These are phyloP conservation scores for Amia ocellicauda DNA, from an alignment of 2,113 vertebrate genomes.

Conservation along the genomic window DNA sequence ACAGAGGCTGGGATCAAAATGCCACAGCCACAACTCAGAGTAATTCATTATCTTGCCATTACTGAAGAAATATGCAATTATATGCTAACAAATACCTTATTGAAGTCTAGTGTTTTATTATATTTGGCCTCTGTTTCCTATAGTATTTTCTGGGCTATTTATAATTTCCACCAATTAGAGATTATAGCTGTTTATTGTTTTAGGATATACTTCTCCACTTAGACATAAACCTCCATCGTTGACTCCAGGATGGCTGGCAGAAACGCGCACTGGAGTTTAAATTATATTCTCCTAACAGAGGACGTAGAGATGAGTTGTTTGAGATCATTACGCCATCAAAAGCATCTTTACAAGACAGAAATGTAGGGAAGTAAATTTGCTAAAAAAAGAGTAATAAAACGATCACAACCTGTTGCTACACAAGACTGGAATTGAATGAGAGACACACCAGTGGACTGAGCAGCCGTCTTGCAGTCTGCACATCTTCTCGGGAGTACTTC, in stretches of 20 bases:
- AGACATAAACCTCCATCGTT: slow-evolving; percentile 18
- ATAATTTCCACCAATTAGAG: slow-evolving; percentile 36
- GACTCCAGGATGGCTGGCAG: neutral
- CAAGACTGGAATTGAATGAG: too few relatives aligned
- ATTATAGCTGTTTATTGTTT: slow-evolving; percentile 20
- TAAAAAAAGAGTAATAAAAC: too few relatives aligned
- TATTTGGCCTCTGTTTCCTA: slow-evolving; percentile 11
- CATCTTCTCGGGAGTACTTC: too few relatives aligned
- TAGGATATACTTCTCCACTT: slow-evolving; percentile 30
- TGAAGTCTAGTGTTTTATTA: slow-evolving; percentile 34
- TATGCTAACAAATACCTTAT: slow-evolving; percentile 52
- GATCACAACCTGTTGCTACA: too few relatives aligned
- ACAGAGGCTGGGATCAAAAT: slow-evolving; percentile 39
- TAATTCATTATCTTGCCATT: slow-evolving; percentile 58
- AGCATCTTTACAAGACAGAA: too few relatives aligned
- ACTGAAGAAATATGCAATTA: slow-evolving; percentile 58
- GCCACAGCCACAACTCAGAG: slow-evolving; percentile 59
- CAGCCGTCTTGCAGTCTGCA: too few relatives aligned
- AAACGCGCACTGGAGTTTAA: too few relatives aligned
- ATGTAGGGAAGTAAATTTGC: too few relatives aligned
- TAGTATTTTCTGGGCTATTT: slow-evolving; percentile 22
- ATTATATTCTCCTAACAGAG: too few relatives aligned
- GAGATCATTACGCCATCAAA: too few relatives aligned
- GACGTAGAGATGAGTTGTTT: too few relatives aligned
- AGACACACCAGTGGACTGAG: too few relatives aligned